Conservation (phyloP, 2,113 vertebrate genomes). For the Arvicanthis niloticus region DNA sequence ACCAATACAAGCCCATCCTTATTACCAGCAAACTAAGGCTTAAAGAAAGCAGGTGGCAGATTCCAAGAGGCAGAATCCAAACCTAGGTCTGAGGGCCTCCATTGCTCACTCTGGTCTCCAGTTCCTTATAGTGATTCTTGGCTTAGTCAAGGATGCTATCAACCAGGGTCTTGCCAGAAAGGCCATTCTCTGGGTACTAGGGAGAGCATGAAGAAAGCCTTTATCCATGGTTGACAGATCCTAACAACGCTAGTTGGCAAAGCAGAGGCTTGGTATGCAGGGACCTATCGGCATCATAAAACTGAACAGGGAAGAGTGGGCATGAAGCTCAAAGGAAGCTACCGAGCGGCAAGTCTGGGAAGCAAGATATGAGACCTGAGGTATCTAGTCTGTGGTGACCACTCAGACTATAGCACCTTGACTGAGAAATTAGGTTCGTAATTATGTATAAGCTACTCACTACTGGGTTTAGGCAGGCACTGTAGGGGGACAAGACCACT, state of each 20-base stretch:
- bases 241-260: background rate
- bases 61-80: background rate
- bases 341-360: background rate
- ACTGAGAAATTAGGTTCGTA: background rate
- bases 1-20: background rate
- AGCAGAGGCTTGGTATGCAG: background rate
- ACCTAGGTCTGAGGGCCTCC: background rate
- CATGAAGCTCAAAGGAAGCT: background rate
- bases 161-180: background rate
- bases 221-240: background rate
- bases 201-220: background rate
- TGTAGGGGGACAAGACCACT: background rate
- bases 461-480: background rate
- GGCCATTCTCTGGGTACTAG: background rate
- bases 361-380: background rate
- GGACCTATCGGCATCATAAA: background rate
- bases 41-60: background rate
- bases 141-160: background rate
- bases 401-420: fast-evolving
- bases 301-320: background rate
- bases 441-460: background rate
- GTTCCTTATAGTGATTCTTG: too few species aligned
- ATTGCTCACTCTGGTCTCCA: background rate
- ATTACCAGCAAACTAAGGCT: background rate
- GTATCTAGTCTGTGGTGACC: background rate